Conservation (phyloP, 1,140 invertebrate genomes). For the fruit fly (Drosophila melanogaster) region DNA sequence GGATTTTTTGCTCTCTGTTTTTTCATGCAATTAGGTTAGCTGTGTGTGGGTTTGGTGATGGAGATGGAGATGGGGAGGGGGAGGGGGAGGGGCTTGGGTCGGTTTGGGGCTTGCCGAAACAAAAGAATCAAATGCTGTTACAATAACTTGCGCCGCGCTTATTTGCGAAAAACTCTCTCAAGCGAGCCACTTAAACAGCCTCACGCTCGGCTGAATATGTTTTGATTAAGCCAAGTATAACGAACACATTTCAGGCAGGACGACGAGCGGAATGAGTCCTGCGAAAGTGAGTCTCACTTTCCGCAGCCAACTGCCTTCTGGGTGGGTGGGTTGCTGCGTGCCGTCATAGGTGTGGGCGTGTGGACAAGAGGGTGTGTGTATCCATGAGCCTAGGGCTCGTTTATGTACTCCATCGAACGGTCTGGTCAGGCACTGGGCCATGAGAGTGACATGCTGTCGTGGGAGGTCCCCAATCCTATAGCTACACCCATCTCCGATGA, state of each 20-base stretch:
- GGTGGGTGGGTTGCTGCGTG: constrained; percentile 3
- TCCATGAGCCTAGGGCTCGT: constrained; percentile 42
- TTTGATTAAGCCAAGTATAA: constrained; percentile 82
- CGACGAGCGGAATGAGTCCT: constrained; percentile 9
- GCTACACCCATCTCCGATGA: constrained; percentile 2
- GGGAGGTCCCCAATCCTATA: not conserved
- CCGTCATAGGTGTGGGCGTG: not conserved
- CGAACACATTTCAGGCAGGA: constrained; percentile 74
- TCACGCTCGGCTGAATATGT: constrained; percentile 80
- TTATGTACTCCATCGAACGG: constrained; percentile 65
- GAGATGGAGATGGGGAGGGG: not conserved
- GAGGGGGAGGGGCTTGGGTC: not conserved
- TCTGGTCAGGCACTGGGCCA: constrained; percentile 62
- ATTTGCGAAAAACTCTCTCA: constrained; percentile 77
- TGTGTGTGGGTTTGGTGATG: not conserved
- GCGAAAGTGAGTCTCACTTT: constrained; percentile 57
- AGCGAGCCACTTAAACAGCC: constrained; percentile 80
- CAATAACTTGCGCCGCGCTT: constrained; percentile 71
- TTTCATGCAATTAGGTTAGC: constrained; percentile 77
- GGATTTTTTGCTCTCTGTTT: constrained; percentile 40
- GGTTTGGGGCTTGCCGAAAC: constrained; percentile 27
- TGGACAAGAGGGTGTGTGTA: constrained; percentile 8
- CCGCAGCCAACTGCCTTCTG: constrained; percentile 2
- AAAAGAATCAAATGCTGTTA: constrained; percentile 80
- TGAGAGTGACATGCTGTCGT: constrained; percentile 61